These are phyloP conservation scores for Lepus townsendii DNA, from an alignment of 2,797 vertebrate genomes.

Conservation along the genomic window DNA sequence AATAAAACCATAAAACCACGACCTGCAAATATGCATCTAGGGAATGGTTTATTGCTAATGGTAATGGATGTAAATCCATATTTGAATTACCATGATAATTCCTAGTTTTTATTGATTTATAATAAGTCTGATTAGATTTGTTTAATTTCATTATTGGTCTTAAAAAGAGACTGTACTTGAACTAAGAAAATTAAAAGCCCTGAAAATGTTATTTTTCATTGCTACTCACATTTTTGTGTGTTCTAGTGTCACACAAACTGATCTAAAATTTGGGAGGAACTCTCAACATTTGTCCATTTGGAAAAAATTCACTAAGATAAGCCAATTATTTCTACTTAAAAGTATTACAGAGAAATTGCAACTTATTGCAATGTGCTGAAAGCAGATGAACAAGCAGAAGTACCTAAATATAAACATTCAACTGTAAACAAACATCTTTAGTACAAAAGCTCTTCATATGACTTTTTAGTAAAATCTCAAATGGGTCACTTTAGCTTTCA, in stretches of 20 bases:
- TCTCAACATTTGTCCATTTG: not conserved
- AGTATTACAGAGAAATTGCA: not conserved
- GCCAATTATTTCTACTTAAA: not conserved
- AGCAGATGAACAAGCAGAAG: not conserved
- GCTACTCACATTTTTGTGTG: not conserved
- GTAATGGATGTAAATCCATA: not conserved
- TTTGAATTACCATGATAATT: not conserved
- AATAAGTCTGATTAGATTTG: not conserved
- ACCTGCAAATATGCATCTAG: not conserved
- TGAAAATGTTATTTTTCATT: not conserved
- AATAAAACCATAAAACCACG: not conserved
- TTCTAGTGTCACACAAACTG: not conserved
- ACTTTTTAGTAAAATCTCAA: conserved; percentile 26
- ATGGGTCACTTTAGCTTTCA: conserved; percentile 33
- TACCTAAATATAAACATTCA: not conserved
- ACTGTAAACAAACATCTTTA: not conserved
- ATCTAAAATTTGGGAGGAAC: not conserved
- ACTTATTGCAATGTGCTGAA: not conserved
- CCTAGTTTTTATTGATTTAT: not conserved
- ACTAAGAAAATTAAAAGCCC: not conserved
- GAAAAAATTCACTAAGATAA: not conserved
- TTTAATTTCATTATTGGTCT: not conserved
- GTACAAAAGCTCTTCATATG: not conserved
- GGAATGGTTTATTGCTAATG: not conserved
- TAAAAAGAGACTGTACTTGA: not conserved